Percentiles rank a stretch among this genome's conserved stretches.
phyloP scores from a whole-genome alignment of 2,113 vertebrate species.

The Brienomyrus brachyistius region DNA sequence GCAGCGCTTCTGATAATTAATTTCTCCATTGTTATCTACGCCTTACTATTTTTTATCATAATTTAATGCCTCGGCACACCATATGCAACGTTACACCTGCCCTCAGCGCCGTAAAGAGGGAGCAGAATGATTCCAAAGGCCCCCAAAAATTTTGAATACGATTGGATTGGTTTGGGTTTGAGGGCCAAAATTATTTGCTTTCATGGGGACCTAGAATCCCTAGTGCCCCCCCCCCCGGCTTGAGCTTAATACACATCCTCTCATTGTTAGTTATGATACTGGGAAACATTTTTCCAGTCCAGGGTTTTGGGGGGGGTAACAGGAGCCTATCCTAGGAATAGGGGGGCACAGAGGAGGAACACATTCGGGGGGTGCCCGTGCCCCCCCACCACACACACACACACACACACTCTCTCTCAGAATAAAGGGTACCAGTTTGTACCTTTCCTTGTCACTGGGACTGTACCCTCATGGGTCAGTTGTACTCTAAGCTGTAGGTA shows the following conservation, averaged over 20 bases:
- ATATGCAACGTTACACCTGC: background rate
- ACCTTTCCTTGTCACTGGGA: too few relatives aligned
- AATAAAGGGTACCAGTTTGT: too few relatives aligned
- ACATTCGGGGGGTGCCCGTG: background rate
- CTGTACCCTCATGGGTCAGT: too few relatives aligned
- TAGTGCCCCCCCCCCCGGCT: background rate
- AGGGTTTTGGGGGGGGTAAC: background rate
- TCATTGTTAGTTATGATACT: background rate
- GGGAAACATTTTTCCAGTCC: background rate
- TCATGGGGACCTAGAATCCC: background rate
- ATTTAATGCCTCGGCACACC: background rate
- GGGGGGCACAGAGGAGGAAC: background rate
- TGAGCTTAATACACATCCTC: background rate
- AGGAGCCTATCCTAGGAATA: background rate
- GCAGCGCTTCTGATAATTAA: background rate
- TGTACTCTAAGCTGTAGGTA: too few relatives aligned
- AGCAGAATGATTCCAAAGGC: background rate
- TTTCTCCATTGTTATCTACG: background rate
- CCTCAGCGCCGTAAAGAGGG: background rate
- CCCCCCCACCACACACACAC: background rate
- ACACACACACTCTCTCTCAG: too few relatives aligned
- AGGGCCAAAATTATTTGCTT: background rate
- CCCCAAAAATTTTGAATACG: background rate
- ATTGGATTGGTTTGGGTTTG: background rate
- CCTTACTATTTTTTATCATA: background rate